Conservation (phyloP, 2,888 invertebrate species). For the Malachius bipustulatus region DNA sequence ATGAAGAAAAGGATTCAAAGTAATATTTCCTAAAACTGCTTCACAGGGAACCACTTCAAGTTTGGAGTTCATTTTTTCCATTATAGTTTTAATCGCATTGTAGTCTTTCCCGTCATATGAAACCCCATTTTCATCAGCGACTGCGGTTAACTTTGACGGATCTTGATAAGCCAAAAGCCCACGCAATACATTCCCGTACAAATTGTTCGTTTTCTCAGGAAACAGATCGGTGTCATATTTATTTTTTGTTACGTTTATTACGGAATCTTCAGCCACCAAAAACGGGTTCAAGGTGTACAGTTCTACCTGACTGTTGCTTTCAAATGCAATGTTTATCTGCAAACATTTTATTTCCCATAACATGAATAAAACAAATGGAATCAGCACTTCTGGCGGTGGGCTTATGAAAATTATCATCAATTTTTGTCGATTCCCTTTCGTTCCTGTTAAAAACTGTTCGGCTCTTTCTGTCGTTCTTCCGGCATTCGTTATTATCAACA, state of each 20-base stretch:
- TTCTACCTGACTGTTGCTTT: not conserved
- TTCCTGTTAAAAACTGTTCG: not conserved
- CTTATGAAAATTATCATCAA: not conserved
- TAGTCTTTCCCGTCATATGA: not conserved
- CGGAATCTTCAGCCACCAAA: not conserved
- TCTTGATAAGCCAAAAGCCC: not conserved
- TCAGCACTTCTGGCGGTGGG: not conserved
- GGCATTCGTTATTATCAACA: too few relatives aligned
- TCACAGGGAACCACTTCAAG: not conserved
- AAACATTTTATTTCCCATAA: not conserved
- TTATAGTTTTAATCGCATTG: not conserved
- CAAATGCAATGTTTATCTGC: not conserved
- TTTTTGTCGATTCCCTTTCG: not conserved
- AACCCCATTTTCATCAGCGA: not conserved
- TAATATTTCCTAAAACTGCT: not conserved
- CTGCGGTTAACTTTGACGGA: not conserved
- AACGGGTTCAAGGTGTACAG: not conserved
- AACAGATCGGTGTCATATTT: not conserved
- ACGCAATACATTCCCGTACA: not conserved
- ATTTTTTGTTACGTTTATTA: not conserved
- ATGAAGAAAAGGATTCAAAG: not conserved
- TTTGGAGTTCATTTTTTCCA: not conserved
- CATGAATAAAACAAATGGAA: not conserved
- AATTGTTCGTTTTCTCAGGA: not conserved
- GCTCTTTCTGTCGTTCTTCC: too few relatives aligned